These are phyloP conservation scores for Amaurobius ferox DNA, from an alignment of 2,888 invertebrate genomes.

Conservation along the genomic window DNA sequence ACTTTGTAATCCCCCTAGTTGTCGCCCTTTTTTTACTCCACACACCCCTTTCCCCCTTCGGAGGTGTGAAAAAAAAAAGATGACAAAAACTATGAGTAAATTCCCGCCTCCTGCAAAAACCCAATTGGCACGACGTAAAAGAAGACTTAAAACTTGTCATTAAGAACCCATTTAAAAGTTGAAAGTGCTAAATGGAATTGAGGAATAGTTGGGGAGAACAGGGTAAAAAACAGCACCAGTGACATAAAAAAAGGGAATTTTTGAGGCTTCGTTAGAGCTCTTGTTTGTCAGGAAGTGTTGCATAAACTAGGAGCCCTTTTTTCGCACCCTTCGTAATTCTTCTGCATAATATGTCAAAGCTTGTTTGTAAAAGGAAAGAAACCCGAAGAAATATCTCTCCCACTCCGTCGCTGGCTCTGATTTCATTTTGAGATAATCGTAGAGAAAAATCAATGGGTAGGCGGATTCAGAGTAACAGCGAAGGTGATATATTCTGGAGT, in stretches of 20 bases:
- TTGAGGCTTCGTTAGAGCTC: constrained; percentile 41
- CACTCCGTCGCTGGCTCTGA: not conserved
- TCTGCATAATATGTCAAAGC: constrained; percentile 18
- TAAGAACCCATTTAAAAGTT: constrained; percentile 68
- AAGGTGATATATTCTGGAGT: not conserved
- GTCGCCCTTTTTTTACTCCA: not conserved
- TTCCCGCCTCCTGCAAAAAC: not conserved
- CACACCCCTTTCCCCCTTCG: not conserved
- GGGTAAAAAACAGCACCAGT: constrained; percentile 16
- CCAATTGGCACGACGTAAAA: constrained; percentile 12
- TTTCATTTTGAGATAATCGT: not conserved
- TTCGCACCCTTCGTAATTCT: not conserved
- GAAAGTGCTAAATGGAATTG: constrained; percentile 69
- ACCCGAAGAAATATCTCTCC: not conserved
- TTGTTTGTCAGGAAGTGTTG: not conserved
- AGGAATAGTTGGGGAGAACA: not conserved
- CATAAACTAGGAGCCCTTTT: not conserved
- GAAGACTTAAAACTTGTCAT: constrained; percentile 70
- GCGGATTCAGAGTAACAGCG: not conserved
- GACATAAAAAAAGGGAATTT: constrained; percentile 29
- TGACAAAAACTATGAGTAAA: not conserved
- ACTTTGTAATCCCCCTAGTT: not conserved
- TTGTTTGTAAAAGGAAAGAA: not conserved
- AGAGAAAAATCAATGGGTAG: not conserved
- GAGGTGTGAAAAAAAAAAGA: not conserved